Conservation (phyloP, 2,113 vertebrate genomes). For the Lontra canadensis region DNA sequence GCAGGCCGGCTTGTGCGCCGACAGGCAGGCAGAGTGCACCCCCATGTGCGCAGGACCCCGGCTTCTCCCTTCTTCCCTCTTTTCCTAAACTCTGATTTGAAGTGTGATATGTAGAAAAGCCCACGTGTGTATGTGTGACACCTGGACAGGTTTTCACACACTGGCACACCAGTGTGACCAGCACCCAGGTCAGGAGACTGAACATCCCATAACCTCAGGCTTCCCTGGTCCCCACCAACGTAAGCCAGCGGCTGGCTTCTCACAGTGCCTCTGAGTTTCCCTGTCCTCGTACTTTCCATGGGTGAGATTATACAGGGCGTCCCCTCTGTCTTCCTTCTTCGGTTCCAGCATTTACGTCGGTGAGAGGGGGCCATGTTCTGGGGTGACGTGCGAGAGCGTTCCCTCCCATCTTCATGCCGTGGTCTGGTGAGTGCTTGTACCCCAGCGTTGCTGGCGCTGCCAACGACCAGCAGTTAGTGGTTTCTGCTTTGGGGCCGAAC, state of each 20-base stretch:
- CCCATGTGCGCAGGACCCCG: fast-evolving
- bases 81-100: not conserved
- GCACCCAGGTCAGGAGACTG: not conserved
- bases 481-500: not conserved
- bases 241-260: fast-evolving
- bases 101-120: fast-evolving
- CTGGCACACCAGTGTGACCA: not conserved
- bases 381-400: fast-evolving
- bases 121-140: fast-evolving
- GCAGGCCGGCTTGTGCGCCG: fast-evolving
- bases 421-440: fast-evolving
- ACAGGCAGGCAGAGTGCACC: not conserved
- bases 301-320: fast-evolving
- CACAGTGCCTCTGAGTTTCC: fast-evolving
- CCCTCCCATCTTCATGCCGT: fast-evolving
- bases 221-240: not conserved
- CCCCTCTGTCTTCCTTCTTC: not conserved
- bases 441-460: fast-evolving
- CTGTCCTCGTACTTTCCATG: fast-evolving
- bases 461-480: fast-evolving
- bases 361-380: fast-evolving
- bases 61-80: not conserved
- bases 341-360: not conserved
- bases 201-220: fast-evolving
- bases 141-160: too few relatives aligned